These are phyloP conservation scores for Coreius guichenoti DNA, from an alignment of 2,797 vertebrate species.

Conservation along the genomic window DNA sequence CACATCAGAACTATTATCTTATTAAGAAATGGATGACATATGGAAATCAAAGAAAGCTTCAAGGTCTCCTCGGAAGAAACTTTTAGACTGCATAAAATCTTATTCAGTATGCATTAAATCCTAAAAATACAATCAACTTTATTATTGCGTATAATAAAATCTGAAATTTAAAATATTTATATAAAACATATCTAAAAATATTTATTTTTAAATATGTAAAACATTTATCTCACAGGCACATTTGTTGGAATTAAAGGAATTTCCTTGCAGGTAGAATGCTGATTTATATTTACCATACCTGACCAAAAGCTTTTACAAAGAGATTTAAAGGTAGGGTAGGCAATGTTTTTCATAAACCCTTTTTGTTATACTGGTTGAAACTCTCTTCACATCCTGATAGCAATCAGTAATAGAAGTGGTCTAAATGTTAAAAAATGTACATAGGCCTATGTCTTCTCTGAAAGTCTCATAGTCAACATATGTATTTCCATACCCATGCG, in stretches of 20 bases:
- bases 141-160: neutral
- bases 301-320: neutral
- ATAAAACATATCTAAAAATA: neutral
- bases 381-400: neutral
- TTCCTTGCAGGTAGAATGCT: neutral
- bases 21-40: slow-evolving; percentile 84
- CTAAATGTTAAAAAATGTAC: too few relatives aligned
- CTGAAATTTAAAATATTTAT: neutral
- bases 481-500: too few relatives aligned
- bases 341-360: neutral
- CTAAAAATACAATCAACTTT: neutral
- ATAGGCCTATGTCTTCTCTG: too few relatives aligned
- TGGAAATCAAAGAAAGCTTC: slow-evolving; percentile 56
- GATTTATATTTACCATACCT: neutral
- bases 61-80: neutral
- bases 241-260: neutral
- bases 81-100: neutral
- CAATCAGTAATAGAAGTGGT: neutral
- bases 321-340: slow-evolving; percentile 4
- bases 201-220: neutral
- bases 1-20: slow-evolving; percentile 95
- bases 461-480: too few relatives aligned
- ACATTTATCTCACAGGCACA: neutral
- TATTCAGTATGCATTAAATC: neutral
- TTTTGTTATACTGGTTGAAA: neutral